Evolutionary conservation across 2,888 invertebrate genomes (phyloP), one percentile per base, ranked within the genome.

Genomic region (Herminia tarsipennalis): DNA sequence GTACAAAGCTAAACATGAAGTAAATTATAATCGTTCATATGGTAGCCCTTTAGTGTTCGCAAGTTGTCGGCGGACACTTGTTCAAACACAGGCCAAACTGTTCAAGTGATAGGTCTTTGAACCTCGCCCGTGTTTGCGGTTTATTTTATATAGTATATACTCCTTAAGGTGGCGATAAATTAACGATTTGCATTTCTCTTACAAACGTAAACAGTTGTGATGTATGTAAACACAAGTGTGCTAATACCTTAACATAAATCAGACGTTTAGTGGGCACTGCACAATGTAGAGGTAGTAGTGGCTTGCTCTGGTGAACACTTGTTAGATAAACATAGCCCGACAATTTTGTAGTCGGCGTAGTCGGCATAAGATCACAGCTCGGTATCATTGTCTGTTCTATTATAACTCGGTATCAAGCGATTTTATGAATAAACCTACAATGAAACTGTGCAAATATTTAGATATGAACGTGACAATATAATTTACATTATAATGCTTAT

Each of bases 31-130:
- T 61, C 48, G 45, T 56, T 48, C 33, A 49, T 63, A 57, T 69
- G 54, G 68, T 63, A 73, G 65, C 68, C 74, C 73, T 78, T 66
- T 71, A 73, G 71, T 68, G 75, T 82, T 80, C 59, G 82, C 83
- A 76, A 78, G 70, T 70, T 71, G 75, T 75, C 54, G 70, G 66
- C 59, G 74, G 73, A 78, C 86, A 87, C 86, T 87, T 87, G 86
- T 85, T 83, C 80, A 88, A 86, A 88, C 78, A 86, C 71, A 64
- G 71, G 72, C 82, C 83, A 78, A 84, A 84, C 83, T 76, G 81
- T 78, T 78, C 78, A 71, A 82, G 77, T 81, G 83, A 83, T 88
- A 84, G 89, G 89, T 88, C 88, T 88, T 88, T 90, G 89, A 90
- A 86, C 90, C 76, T 67, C 70, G 51, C 53, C 69, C 67, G 65